These are phyloP conservation scores for Agelaius phoeniceus DNA, from an alignment of 2,113 vertebrate species.

Conservation along the genomic window DNA sequence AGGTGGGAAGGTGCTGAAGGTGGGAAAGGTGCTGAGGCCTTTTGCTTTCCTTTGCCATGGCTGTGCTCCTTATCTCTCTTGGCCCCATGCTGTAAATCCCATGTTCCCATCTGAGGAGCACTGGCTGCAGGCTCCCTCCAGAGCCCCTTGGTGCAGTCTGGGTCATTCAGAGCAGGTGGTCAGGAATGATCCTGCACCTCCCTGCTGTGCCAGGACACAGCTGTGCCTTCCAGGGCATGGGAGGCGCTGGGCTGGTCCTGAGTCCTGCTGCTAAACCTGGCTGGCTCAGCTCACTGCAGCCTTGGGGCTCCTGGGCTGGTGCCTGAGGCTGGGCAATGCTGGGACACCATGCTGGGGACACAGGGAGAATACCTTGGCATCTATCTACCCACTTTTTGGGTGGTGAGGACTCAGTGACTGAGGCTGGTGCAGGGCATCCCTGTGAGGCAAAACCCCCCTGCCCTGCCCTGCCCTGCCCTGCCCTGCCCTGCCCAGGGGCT, in stretches of 20 bases:
- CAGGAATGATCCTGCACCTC: background rate
- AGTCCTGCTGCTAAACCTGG: background rate
- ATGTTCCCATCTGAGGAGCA: background rate
- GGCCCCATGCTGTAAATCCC: conserved; percentile 15
- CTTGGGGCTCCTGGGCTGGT: background rate
- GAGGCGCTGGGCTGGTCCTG: background rate
- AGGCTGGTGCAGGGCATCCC: background rate
- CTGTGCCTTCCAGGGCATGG: background rate
- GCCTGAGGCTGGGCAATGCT: background rate
- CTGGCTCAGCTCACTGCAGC: background rate
- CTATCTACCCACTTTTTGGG: too few species aligned
- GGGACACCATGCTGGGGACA: fast-evolving
- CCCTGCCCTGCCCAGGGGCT: background rate
- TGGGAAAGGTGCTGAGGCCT: background rate
- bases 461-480: background rate
- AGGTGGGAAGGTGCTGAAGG: background rate
- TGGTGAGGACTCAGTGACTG: background rate
- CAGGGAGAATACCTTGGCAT: background rate
- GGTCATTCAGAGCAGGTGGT: background rate
- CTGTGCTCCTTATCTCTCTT: background rate
- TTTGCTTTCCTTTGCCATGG: conserved; percentile 16
- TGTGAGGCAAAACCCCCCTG: background rate
- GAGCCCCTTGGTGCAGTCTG: background rate
- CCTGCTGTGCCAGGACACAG: background rate
- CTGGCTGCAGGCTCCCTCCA: background rate